These are phyloP conservation scores for Campylomormyrus numenius DNA, from an alignment of 2,113 vertebrate species.

Conservation along the genomic window DNA sequence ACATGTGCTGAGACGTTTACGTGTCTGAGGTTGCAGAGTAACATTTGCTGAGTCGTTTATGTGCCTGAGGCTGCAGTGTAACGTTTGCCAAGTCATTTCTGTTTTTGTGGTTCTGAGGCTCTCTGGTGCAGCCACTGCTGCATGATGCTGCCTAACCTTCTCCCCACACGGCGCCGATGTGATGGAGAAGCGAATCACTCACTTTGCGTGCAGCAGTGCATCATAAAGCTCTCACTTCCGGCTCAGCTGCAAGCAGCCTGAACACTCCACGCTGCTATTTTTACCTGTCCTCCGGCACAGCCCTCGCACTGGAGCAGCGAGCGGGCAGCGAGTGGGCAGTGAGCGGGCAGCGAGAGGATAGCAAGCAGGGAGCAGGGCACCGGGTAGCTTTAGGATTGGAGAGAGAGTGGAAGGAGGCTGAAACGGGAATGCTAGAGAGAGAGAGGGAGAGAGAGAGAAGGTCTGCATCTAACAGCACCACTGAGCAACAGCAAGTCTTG, in stretches of 20 bases:
- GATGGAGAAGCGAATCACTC: slow-evolving; percentile 46
- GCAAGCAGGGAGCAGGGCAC: slow-evolving; percentile 40
- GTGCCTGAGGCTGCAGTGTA: neutral
- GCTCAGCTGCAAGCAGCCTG: slow-evolving; percentile 61
- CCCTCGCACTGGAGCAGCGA: slow-evolving; percentile 21
- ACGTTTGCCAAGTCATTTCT: neutral
- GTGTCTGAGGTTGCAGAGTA: neutral
- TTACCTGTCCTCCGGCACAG: slow-evolving; percentile 65
- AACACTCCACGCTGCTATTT: slow-evolving; percentile 71
- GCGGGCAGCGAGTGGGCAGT: neutral
- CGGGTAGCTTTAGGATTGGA: slow-evolving; percentile 57
- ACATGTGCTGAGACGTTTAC: neutral
- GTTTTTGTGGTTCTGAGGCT: neutral
- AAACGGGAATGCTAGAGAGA: slow-evolving; percentile 40
- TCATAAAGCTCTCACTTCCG: slow-evolving; percentile 64
- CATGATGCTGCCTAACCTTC: slow-evolving; percentile 33
- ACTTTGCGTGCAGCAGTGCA: slow-evolving; percentile 47
- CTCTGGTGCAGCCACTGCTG: slow-evolving; percentile 13
- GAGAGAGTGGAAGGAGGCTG: slow-evolving; percentile 56
- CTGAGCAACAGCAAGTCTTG: slow-evolving; percentile 45
- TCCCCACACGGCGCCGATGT: slow-evolving; percentile 39
- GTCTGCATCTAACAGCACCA: slow-evolving; percentile 51
- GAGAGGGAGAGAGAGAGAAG: slow-evolving; percentile 40
- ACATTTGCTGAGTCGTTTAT: neutral
- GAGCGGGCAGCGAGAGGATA: slow-evolving; percentile 6